Base-by-base conservation (phyloP, 2,888 invertebrate species). In the Onchidella celtica region DNA sequence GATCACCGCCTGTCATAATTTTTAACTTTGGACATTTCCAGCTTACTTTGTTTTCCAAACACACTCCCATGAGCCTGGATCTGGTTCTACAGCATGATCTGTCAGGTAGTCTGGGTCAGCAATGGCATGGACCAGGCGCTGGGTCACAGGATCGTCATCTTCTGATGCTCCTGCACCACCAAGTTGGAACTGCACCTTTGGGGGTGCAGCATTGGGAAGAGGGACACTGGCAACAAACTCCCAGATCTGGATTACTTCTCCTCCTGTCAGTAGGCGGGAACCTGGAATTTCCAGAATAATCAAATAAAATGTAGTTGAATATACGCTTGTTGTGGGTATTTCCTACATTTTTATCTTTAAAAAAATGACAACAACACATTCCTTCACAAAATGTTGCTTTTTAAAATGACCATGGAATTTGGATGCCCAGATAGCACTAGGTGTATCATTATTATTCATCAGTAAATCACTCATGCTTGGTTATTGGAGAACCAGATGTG, bases 181-280 rank as follows among this genome's bases (percentile, higher is more conserved):
- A 65, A 90, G 82, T 57, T 86, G 85, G 83, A 92, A 92, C 78
- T 89, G 88, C n/a, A 92, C 92, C 27, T 85, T 86, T 3, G 78
- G 84, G 9, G 83, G 69, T 9, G 77, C 75, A 34, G 79, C 83
- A 55, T 82, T 83, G 9, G 78, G 83, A 9, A 72, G 65, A 14
- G 86, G 84, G 11, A 87, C 88, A 86, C 11, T 83, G 57, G 63
- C 70, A 17, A 88, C 86, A 70, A 91, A 86, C 75, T 93, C 91
- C 99, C 99, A 99, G 88, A 99, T 95, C 93, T 99, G 98, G 84
- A 99, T 95, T 81, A 96, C 95, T 89, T 96, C 96, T 84, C 98
- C 98, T 9, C 97, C 98, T n/a, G 98, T 98, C 77, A 99, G 94
- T 57, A 99, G 95, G 36, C 89, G 88, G 9, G 90, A 88, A 32